Base-by-base conservation (phyloP, 2,888 invertebrate species). In the Tetragonula carbonaria region DNA sequence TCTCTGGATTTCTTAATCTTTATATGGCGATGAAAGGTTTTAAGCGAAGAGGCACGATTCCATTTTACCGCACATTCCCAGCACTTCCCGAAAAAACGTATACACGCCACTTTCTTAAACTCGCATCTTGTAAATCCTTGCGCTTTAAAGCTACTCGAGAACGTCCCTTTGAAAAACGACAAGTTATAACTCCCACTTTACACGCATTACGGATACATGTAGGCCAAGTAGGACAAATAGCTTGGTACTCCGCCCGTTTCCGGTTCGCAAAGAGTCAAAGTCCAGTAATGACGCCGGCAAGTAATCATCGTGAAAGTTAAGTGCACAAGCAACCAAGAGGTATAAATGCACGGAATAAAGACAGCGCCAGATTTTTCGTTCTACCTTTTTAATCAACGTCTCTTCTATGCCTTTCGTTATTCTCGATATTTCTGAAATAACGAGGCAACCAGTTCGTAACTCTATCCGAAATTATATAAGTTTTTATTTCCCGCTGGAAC, bases 391-490 rank as follows among this genome's bases (percentile, higher is more conserved):
- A 28, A 21, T 50, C 45, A 16, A 28, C 50, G 14, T 13, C 68
- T 74, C 72, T 74, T 75, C 33, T 51, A 45, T 73, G 70, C 50
- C 51, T 65, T 59, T 53, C 65, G 6, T 74, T 6, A 57, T 50
- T 53, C 57, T 65, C 65, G n/a, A n/a, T 53, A 63, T 65, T 59
- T 72, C n/a, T 21, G 53, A 50, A 67, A 73, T 14, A 62, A 78
- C 72, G 74, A 55, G 76, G 79, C 67, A 73, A 50, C 63, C 71
- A 45, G 68, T 65, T 75, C 68, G 33, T 74, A 77, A 82, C 76
- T 78, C 78, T 75, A 16, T 45, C 53, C 51, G 75, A 73, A 90
- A 90, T 92, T 91, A 91, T 92, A 92, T 91, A 90, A 88, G 90
- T 91, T 91, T 91, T 90, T 86, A 82, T 76, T 74, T 78, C 78